Evolutionary conservation across 2,888 invertebrate genomes (phyloP), one percentile per base, ranked within the genome.

Genomic region (Fragum sueziense): DNA sequence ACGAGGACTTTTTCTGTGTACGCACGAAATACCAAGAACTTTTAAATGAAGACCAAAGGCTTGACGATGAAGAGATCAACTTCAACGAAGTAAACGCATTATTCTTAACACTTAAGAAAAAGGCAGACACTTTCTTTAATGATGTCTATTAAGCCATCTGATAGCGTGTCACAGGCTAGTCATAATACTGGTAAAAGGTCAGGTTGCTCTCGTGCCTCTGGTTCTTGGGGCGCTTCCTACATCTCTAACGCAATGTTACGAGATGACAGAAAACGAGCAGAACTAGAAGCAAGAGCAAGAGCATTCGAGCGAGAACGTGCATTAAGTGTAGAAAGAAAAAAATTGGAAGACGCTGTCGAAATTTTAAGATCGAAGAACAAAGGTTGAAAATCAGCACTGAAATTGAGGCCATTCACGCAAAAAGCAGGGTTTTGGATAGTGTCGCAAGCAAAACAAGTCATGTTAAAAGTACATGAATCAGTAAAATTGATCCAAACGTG

Each of bases 171-270:
- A n/a, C 52, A 52, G n/a, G 52, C n/a, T 52, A 22, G 52, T 52
- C 20, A 7, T 22, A 17, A 52, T 37, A 14, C 37, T 37, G 14
- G 37, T 37, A 37, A 37, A 6, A 37, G 37, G 37, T 37, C 37
- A 37, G 37, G 14, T 52, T n/a, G n/a, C 22, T 52, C 52, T 52
- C 20, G 52, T n/a, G 52, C 52, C 20, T 14, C 52, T n/a, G 22
- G 52, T 52, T 7, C n/a, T 20, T 17, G 52, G 6, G 52, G n/a
- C 22, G 52, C 11, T 52, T 52, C 52, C 20, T 52, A 7, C 52
- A 52, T 52, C 52, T 52, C 52, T 52, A 52, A 52, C 52, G 52
- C 52, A 52, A 52, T 9, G 52, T 52, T 52, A 52, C 52, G 52
- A 52, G 52, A 52, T 7, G 52, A 52, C 4, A 52, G 52, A 52